phyloP scores from a whole-genome alignment of 53 echinoderm and acorn worm species.

The Zoroaster sp. region DNA sequence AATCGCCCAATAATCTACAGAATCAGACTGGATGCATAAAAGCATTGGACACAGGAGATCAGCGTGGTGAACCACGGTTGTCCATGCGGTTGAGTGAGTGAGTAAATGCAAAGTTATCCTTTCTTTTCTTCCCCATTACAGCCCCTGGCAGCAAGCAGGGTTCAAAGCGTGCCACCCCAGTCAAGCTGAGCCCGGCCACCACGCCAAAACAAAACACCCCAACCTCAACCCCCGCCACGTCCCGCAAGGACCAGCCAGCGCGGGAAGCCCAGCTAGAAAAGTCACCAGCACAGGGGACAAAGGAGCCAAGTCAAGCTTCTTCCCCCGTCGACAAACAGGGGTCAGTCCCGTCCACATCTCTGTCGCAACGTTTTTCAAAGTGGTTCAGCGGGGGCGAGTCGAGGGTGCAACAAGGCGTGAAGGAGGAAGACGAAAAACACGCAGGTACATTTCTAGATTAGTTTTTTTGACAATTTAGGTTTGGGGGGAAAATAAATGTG shows the following conservation, averaged over 20 bases:
- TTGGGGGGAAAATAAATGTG: too few relatives aligned
- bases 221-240: slow-evolving; percentile 55
- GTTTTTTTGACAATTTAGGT: not conserved
- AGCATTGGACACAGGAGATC: too few relatives aligned
- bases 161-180: slow-evolving; percentile 65
- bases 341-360: slow-evolving; percentile 20
- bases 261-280: not conserved
- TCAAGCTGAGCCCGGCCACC: slow-evolving; percentile 73
- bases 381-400: slow-evolving; percentile 85
- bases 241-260: slow-evolving; percentile 12
- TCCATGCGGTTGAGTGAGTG: too few relatives aligned
- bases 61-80: too few relatives aligned
- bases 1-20: too few relatives aligned
- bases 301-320: not conserved
- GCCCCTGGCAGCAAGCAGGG: slow-evolving; percentile 71
- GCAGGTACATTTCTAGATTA: slow-evolving; percentile 57
- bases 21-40: too few relatives aligned
- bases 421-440: slow-evolving; percentile 68
- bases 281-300: not conserved
- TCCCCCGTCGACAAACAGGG: slow-evolving; percentile 13
- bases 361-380: slow-evolving; percentile 80
- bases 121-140: slow-evolving; percentile 28
- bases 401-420: slow-evolving; percentile 78
- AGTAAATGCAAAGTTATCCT: too few relatives aligned
- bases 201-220: slow-evolving; percentile 75